These are phyloP conservation scores for Indicator maculatus DNA, from an alignment of 2,113 vertebrate species.

Conservation along the genomic window DNA sequence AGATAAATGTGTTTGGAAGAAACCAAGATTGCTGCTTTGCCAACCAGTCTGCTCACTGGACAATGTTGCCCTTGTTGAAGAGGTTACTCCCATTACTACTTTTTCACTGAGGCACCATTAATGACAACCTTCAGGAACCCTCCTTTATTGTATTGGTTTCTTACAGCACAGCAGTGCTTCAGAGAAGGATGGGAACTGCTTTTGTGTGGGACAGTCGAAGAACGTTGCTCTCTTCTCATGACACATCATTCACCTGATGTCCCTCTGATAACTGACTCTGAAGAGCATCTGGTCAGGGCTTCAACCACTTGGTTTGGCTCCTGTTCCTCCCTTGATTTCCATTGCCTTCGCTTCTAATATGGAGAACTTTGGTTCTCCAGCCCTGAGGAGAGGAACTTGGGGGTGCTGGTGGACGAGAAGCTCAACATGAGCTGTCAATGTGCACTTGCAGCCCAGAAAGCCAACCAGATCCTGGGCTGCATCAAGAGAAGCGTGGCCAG, in stretches of 20 bases:
- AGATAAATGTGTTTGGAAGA: not conserved
- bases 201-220: not conserved
- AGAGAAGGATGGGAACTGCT: not conserved
- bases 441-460: too few relatives aligned
- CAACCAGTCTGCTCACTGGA: not conserved
- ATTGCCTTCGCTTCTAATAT: not conserved
- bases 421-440: too few relatives aligned
- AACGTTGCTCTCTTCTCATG: not conserved
- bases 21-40: not conserved
- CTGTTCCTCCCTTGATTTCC: not conserved
- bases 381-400: too few relatives aligned
- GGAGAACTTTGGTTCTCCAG: not conserved
- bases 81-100: not conserved
- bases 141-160: not conserved
- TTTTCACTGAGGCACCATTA: not conserved
- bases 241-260: too few relatives aligned
- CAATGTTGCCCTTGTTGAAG: not conserved
- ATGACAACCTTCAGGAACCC: not conserved
- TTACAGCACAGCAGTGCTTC: not conserved
- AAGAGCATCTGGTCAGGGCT: not conserved
- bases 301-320: not conserved
- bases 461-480: too few relatives aligned
- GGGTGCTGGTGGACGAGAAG: too few relatives aligned
- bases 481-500: too few relatives aligned
- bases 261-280: not conserved